These are phyloP conservation scores for Accipiter cooperii DNA, from an alignment of 2,113 vertebrate genomes.

Conservation along the genomic window DNA sequence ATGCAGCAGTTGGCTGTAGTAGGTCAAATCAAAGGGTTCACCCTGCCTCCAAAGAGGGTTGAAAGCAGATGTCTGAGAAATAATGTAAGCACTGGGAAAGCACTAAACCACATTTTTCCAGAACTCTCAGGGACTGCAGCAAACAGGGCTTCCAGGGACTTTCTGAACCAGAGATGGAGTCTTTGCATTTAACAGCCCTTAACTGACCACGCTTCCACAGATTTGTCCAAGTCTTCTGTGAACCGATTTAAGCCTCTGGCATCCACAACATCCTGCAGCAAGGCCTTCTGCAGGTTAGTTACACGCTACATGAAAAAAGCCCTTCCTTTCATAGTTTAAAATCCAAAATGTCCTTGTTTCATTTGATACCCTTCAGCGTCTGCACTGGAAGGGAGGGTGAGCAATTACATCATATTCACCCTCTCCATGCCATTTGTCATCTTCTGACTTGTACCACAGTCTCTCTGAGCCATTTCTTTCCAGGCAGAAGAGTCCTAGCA, in stretches of 20 bases:
- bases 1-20: background rate
- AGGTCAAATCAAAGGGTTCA: background rate
- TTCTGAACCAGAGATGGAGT: background rate
- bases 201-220: background rate
- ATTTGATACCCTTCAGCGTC: background rate
- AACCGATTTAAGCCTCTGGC: background rate
- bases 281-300: background rate
- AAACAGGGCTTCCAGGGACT: background rate
- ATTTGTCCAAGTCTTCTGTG: background rate
- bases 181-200: background rate
- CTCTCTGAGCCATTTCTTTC: background rate
- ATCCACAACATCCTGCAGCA: rapidly evolving
- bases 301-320: background rate
- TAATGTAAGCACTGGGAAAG: background rate
- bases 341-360: background rate
- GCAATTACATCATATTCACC: background rate
- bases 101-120: background rate
- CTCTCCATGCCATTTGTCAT: background rate
- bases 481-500: background rate
- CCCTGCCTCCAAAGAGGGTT: background rate
- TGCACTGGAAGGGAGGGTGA: background rate
- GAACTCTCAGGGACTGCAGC: background rate
- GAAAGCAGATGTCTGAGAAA: background rate
- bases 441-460: background rate
- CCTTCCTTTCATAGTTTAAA: background rate